Percentiles rank a stretch among this genome's conserved stretches.
Evolutionary conservation across 2,113 vertebrate genomes (phyloP).

Genomic region (Bubalus kerabau): DNA sequence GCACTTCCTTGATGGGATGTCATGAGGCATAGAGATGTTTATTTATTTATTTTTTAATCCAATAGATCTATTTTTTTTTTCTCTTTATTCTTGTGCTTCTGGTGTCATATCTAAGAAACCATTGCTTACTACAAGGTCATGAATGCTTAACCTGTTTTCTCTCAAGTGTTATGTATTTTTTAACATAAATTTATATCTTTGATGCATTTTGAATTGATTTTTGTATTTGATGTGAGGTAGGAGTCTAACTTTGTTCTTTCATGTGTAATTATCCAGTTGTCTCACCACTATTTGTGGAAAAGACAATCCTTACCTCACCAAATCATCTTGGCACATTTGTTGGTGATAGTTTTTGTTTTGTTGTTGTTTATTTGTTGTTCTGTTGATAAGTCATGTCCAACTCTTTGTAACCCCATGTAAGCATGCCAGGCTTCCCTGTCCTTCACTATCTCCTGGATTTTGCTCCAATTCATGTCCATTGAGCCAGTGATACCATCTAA

Average conservation of each 20-base stretch:
- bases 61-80: not conserved
- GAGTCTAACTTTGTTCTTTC: not conserved
- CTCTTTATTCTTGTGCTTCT: not conserved
- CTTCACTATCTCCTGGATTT: not conserved
- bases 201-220: not conserved
- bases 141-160: not conserved
- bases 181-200: not conserved
- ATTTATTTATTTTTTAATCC: not conserved
- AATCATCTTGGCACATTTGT: not conserved
- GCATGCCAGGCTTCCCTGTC: not conserved
- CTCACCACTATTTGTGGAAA: not conserved
- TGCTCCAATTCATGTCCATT: not conserved
- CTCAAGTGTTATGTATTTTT: too few species aligned
- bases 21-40: not conserved
- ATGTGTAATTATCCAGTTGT: not conserved
- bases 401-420: not conserved
- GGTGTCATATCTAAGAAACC: not conserved
- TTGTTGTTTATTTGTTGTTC: not conserved
- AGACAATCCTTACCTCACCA: fast-evolving
- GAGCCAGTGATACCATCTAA: not conserved
- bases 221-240: not conserved
- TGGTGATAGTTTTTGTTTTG: not conserved
- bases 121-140: not conserved
- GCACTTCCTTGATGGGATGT: not conserved
- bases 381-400: not conserved